Conservation (phyloP, 2,888 invertebrate genomes). For the Villa cingulata region DNA sequence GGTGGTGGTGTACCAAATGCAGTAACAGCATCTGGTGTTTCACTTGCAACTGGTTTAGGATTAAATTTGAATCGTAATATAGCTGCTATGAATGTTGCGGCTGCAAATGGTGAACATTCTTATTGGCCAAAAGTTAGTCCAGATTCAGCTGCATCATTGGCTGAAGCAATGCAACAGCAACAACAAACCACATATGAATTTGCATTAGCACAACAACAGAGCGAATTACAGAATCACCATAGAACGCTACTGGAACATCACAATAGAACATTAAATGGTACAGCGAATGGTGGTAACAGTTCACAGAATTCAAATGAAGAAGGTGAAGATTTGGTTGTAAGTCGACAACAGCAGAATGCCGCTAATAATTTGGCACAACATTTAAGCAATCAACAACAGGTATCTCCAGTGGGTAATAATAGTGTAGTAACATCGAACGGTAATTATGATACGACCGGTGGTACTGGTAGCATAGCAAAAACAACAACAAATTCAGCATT, state of each 20-base stretch:
- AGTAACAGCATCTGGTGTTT: constrained; percentile 16
- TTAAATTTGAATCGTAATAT: constrained; percentile 18
- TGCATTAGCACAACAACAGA: constrained; percentile 40
- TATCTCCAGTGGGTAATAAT: constrained; percentile 12
- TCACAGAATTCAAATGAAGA: constrained; percentile 33
- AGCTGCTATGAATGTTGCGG: constrained; percentile 24
- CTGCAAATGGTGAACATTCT: constrained; percentile 44
- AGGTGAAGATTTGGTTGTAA: constrained; percentile 33
- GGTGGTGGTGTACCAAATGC: constrained; percentile 19
- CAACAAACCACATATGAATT: constrained; percentile 35
- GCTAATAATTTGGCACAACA: constrained; percentile 12
- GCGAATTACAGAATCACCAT: constrained; percentile 31
- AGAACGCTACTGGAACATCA: constrained; percentile 52
- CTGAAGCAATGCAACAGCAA: constrained; percentile 49
- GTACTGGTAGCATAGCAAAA: constrained; percentile 15
- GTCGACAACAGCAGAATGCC: constrained; percentile 28
- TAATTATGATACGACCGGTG: constrained; percentile 14
- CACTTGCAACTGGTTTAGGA: constrained; percentile 29
- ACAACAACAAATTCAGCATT: constrained; percentile 62
- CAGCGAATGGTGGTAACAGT: constrained; percentile 17
- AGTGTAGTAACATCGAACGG: constrained; percentile 9
- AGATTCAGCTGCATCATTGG: constrained; percentile 48
- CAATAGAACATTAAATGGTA: constrained; percentile 24
- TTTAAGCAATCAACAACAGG: constrained; percentile 7
- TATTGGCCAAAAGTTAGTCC: constrained; percentile 84